Evolutionary conservation across 2,888 invertebrate genomes (phyloP), one percentile per base, ranked within the genome.

Genomic region (Melikaiella ostensackeni): DNA sequence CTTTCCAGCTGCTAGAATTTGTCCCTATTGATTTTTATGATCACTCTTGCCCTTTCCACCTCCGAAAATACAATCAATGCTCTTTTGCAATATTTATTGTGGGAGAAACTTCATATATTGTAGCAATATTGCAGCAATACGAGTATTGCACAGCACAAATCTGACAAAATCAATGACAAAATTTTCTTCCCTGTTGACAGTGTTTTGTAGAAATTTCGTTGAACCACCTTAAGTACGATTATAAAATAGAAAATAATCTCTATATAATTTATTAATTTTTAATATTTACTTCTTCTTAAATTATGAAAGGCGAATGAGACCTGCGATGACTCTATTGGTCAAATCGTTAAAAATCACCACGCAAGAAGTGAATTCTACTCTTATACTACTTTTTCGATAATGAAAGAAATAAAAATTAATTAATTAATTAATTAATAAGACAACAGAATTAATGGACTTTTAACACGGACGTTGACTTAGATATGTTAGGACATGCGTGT

Each of bases 401-500:
- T 5, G 11, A 70, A 50, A 50, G 19, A 46, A 46, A 27, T 16
- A 42, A 0, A 13, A 38, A 38, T 38, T 13, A 38, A 8, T 7
- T n/a, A 50, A 7, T n/a, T 8, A n/a, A 38, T 46, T 42, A 46
- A n/a, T 24, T 19, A 66, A 42, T 42, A 46, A 19, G 13, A 50
- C 11, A 38, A 21, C 42, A 46, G 27, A 33, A 70, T 70, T 30
- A 50, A 70, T 4, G 13, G 33, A 70, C 70, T 70, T 46, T 70
- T 70, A 70, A 70, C 70, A 50, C 82, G 81, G 80, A 82, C 83
- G 85, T 85, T 85, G 79, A 79, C 81, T 85, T 82, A 82, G 85
- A 86, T 86, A 87, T 86, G 85, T 86, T 84, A 84, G 80, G 80
- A 81, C 82, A 84, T 80, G 83, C 83, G 83, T 79, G 80, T 81